These are phyloP conservation scores for Ligdia adustata DNA, from an alignment of 2,888 invertebrate genomes.

Conservation along the genomic window DNA sequence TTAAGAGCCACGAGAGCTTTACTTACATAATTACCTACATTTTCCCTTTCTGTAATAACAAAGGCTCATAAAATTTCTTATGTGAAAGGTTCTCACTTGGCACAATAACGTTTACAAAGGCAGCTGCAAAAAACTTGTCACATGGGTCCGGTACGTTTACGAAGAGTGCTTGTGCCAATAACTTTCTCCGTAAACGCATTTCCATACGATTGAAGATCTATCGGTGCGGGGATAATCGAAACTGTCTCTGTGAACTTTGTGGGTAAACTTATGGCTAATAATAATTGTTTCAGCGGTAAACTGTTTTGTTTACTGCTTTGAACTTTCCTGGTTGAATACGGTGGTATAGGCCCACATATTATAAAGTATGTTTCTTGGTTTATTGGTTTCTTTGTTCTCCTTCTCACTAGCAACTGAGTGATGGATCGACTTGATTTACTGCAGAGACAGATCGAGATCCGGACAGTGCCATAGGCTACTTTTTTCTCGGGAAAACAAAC, in stretches of 20 bases:
- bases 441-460: no score
- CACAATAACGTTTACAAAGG: conserved; percentile 32
- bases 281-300: not conserved
- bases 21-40: conserved; percentile 16
- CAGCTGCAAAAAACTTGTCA: conserved; percentile 44
- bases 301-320: no score
- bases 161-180: conserved; percentile 38
- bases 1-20: conserved; percentile 8
- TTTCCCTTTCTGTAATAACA: conserved; percentile 18
- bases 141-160: conserved; percentile 35
- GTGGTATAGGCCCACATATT: no score
- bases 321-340: no score
- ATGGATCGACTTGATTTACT: no score
- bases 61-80: conserved; percentile 23
- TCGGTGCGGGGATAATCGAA: conserved; percentile 30
- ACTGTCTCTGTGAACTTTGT: conserved; percentile 25
- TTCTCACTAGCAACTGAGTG: no score
- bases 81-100: conserved; percentile 13
- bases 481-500: no score
- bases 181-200: conserved; percentile 59
- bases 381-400: no score
- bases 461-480: no score
- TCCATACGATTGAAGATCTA: conserved; percentile 46
- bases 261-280: conserved; percentile 2
- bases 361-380: no score